A percentile compares a stretch with the other conserved stretches of the same genome.
phyloP scores from a whole-genome alignment of 2,797 vertebrate species.

The Tokudaia tokunoshimensis region DNA sequence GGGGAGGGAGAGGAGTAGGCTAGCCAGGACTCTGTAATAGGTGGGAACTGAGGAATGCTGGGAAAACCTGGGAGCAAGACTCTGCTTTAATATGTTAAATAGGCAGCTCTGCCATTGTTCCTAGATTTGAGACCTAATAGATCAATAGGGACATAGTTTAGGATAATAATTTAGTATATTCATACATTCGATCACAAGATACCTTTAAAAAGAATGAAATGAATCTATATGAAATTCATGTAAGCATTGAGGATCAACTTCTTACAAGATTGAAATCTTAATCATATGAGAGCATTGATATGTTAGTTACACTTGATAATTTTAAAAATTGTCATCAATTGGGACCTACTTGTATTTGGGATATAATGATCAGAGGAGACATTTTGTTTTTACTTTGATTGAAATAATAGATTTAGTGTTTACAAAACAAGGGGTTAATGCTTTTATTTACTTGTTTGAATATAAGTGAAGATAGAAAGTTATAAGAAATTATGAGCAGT shows the following conservation, averaged over 20 bases:
- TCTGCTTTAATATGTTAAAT: background rate
- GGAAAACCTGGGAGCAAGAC: no score
- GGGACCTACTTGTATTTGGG: accelerated
- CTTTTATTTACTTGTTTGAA: slow-evolving; percentile 2
- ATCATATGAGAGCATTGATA: background rate
- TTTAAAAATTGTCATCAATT: background rate
- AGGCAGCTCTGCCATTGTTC: background rate
- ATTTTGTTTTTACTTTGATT: background rate
- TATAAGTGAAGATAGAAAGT: background rate
- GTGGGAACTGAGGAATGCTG: background rate
- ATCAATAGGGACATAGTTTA: background rate
- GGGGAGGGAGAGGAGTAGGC: background rate
- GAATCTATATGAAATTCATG: background rate
- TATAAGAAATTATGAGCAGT: background rate
- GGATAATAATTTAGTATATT: slow-evolving; percentile 3
- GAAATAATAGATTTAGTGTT: background rate
- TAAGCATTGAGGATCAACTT: background rate
- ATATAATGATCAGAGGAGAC: background rate
- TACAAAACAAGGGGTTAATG: background rate
- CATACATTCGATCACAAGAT: background rate
- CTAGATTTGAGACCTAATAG: background rate
- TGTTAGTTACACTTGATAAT: background rate
- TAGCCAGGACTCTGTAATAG: background rate
- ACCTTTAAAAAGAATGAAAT: background rate
- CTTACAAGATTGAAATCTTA: background rate